These are phyloP conservation scores for Sebastes jordani DNA, from an alignment of 2,797 vertebrate genomes.

Conservation along the genomic window DNA sequence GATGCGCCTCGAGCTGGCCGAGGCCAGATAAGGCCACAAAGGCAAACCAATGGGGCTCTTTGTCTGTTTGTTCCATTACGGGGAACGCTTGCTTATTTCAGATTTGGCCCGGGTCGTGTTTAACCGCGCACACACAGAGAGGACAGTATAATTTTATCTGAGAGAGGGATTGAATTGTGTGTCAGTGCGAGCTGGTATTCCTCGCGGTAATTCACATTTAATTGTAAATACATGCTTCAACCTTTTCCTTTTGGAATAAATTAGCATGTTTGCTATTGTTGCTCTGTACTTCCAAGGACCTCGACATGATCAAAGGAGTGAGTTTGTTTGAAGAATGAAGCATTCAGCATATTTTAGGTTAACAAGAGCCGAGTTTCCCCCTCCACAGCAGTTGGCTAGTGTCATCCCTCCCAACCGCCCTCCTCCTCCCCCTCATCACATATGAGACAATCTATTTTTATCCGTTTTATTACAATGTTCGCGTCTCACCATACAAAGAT, in stretches of 20 bases:
- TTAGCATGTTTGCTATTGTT: constrained; percentile 77
- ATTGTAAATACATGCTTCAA: constrained; percentile 76
- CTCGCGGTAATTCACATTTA: constrained; percentile 69
- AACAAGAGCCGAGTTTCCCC: constrained; percentile 70
- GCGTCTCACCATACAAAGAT: constrained; percentile 46
- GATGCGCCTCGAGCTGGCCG: constrained; percentile 61
- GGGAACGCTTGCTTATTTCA: constrained; percentile 47
- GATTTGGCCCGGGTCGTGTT: constrained; percentile 39
- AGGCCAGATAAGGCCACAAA: constrained; percentile 79
- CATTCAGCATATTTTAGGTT: constrained; percentile 81
- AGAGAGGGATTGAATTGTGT: constrained; percentile 43
- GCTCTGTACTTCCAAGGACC: constrained; percentile 71
- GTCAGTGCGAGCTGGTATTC: constrained; percentile 40
- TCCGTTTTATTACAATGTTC: constrained; percentile 50
- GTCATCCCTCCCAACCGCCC: constrained; percentile 19
- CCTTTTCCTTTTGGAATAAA: constrained; percentile 77
- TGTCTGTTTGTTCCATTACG: constrained; percentile 74
- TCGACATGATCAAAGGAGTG: constrained; percentile 74
- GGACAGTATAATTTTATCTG: constrained; percentile 56
- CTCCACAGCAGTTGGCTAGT: constrained; percentile 56
- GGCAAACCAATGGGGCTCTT: constrained; percentile 69
- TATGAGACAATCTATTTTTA: constrained; percentile 59
- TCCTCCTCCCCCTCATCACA: constrained; percentile 42
- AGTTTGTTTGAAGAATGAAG: constrained; percentile 81
- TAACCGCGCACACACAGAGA: constrained; percentile 24